These are phyloP conservation scores for Champsocephalus gunnari DNA, from an alignment of 2,797 vertebrate genomes.

Conservation along the genomic window DNA sequence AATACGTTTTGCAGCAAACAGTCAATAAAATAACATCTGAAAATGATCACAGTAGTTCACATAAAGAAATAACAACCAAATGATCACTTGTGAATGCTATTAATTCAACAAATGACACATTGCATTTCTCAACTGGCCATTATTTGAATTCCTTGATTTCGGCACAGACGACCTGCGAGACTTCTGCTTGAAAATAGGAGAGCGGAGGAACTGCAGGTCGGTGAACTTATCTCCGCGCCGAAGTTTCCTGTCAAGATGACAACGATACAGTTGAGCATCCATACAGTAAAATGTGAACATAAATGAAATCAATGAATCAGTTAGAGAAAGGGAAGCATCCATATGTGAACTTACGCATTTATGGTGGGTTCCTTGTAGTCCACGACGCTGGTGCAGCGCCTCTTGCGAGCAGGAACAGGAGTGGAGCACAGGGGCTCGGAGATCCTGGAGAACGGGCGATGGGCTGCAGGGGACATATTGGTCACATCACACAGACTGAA, in stretches of 20 bases:
- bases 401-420: conserved; percentile 71
- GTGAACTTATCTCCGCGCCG: conserved; percentile 95
- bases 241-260: conserved; percentile 87
- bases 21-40: neutral
- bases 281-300: neutral
- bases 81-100: neutral
- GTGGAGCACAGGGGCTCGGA: conserved; percentile 71
- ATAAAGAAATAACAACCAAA: conserved; percentile 11
- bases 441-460: conserved; percentile 71
- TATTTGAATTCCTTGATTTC: conserved; percentile 73
- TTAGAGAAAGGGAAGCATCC: neutral
- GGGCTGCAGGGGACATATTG: conserved; percentile 85
- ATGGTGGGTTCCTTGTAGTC: conserved; percentile 93
- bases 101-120: conserved; percentile 86
- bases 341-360: conserved; percentile 73
- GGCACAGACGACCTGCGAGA: conserved; percentile 59
- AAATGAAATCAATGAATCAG: neutral
- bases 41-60: conserved; percentile 24
- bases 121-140: conserved; percentile 81
- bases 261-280: conserved; percentile 10
- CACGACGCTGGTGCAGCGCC: conserved; percentile 86
- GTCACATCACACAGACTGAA: conserved; percentile 91
- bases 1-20: neutral
- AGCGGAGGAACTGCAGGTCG: conserved; percentile 90
- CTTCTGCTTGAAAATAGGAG: conserved; percentile 91